Percentiles rank a stretch among this genome's conserved stretches.
These are phyloP conservation scores for Timandra comae DNA, from an alignment of 2,888 invertebrate species.

Conservation along the genomic window DNA sequence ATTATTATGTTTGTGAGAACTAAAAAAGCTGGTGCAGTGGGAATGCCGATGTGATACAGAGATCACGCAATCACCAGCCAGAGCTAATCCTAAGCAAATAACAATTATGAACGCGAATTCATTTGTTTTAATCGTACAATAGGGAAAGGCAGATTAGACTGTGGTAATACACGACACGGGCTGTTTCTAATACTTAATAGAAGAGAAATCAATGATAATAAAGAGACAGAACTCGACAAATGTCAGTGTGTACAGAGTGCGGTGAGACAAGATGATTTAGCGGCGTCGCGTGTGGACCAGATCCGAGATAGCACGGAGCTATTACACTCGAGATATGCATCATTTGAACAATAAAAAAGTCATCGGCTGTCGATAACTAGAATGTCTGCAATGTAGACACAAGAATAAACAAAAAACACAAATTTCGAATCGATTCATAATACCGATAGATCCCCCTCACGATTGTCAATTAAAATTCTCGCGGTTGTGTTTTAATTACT, in stretches of 20 bases:
- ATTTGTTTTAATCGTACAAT: too few species aligned
- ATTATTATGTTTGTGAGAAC: not conserved
- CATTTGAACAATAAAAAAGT: conserved; percentile 18
- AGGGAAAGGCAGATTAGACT: too few species aligned
- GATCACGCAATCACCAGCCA: too few species aligned
- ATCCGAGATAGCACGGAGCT: conserved; percentile 18
- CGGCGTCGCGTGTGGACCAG: conserved; percentile 12
- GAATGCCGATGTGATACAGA: too few species aligned
- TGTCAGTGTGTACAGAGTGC: too few species aligned
- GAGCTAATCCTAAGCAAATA: too few species aligned
- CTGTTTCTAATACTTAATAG: too few species aligned
- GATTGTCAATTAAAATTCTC: conserved; percentile 58
- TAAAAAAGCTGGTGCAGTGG: not conserved
- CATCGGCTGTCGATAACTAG: conserved; percentile 17
- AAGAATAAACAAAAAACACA: conserved; percentile 24
- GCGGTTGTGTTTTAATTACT: conserved; percentile 50
- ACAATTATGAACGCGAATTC: too few species aligned
- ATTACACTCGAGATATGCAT: conserved; percentile 14
- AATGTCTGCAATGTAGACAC: conserved; percentile 8
- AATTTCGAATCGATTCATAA: conserved; percentile 29
- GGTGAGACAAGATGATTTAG: conserved; percentile 4
- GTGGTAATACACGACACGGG: too few species aligned
- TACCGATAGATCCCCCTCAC: conserved; percentile 36
- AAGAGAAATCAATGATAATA: too few species aligned
- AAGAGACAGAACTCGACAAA: too few species aligned